Percentiles rank a stretch among this genome's conserved stretches.
Evolutionary conservation across 2,113 vertebrate species (phyloP).

Genomic region (Barnardius zonarius): DNA sequence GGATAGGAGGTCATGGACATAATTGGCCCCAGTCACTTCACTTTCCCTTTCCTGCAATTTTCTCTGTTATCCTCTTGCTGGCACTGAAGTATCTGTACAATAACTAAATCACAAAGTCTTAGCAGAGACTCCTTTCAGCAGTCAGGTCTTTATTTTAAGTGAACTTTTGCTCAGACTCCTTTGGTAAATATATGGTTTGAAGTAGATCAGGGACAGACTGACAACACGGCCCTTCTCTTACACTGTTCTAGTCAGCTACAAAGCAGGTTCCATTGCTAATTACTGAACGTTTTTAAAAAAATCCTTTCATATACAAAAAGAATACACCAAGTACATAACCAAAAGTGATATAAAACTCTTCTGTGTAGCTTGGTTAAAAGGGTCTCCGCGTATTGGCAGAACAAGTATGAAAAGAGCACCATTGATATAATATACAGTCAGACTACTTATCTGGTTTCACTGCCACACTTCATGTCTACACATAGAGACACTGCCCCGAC

Average conservation of each 20-base stretch:
- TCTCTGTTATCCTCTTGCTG: slow-evolving; percentile 5
- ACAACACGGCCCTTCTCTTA: slow-evolving; percentile 34
- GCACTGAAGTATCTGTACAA: slow-evolving; percentile 1
- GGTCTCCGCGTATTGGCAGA: slow-evolving; percentile 62
- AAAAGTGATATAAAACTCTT: slow-evolving; percentile 71
- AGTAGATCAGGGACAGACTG: slow-evolving; percentile 61
- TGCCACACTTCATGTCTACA: slow-evolving; percentile 33
- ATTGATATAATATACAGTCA: slow-evolving; percentile 61
- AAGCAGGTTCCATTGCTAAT: slow-evolving; percentile 55
- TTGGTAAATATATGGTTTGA: slow-evolving; percentile 64
- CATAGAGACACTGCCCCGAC: slow-evolving; percentile 1
- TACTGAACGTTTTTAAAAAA: slow-evolving; percentile 63
- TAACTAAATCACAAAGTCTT: slow-evolving; percentile 55
- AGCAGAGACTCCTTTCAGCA: slow-evolving; percentile 54
- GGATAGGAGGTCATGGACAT: neutral
- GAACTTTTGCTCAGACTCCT: slow-evolving; percentile 60
- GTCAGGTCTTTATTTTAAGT: slow-evolving; percentile 54
- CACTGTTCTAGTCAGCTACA: slow-evolving; percentile 50
- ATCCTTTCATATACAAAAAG: slow-evolving; percentile 74
- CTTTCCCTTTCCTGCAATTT: neutral
- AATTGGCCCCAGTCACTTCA: neutral
- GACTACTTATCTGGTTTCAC: slow-evolving; percentile 43
- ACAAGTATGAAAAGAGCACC: slow-evolving; percentile 76
- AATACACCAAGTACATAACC: slow-evolving; percentile 69
- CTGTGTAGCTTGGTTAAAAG: slow-evolving; percentile 70